Evolutionary conservation across 2,797 vertebrate species (phyloP).

Genomic region (Halcyon badia): DNA sequence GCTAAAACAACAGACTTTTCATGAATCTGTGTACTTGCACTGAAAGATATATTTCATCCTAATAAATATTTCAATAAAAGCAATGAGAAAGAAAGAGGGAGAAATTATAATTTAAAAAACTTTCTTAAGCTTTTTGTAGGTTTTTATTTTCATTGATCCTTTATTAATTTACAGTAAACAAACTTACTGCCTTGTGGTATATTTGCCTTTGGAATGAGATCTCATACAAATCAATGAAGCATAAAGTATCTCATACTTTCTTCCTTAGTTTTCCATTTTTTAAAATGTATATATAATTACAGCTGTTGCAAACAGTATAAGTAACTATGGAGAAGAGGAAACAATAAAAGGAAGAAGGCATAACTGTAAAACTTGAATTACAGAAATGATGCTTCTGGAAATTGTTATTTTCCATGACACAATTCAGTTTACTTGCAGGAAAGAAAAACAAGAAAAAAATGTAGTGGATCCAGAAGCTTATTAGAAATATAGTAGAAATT

Average conservation of each 20-base stretch:
- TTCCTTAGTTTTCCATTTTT: neutral
- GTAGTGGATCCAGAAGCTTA: rapidly evolving
- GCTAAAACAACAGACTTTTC: neutral
- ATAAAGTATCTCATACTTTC: neutral
- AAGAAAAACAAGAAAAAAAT: neutral
- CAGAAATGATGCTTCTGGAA: neutral
- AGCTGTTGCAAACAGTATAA: neutral
- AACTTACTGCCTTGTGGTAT: neutral
- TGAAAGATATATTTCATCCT: neutral
- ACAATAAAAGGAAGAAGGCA: rapidly evolving
- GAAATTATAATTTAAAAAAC: neutral
- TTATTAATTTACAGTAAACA: neutral
- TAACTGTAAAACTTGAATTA: neutral
- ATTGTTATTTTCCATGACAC: neutral
- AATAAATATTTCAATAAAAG: neutral
- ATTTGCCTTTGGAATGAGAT: neutral
- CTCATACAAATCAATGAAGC: neutral
- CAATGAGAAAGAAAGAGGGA: neutral
- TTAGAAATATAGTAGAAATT: neutral
- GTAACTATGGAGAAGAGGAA: neutral
- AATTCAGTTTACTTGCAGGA: neutral
- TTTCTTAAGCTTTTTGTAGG: neutral
- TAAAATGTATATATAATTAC: neutral
- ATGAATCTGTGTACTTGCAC: neutral
- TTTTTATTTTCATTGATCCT: neutral